Evolutionary conservation across 2,113 vertebrate genomes (phyloP).

Genomic region (Crocuta crocuta): DNA sequence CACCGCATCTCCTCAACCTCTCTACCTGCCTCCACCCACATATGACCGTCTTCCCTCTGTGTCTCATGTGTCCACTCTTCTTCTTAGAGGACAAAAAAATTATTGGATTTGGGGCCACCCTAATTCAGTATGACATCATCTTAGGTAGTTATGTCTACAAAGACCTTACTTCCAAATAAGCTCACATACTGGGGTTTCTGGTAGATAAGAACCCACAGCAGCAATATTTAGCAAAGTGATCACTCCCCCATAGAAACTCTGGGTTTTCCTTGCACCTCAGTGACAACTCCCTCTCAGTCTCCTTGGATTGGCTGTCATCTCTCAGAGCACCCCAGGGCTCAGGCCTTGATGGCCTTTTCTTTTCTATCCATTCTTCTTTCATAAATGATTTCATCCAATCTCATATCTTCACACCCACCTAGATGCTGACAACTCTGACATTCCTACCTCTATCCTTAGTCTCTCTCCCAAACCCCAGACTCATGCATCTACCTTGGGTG

Average conservation of each 20-base stretch:
- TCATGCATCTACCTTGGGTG: not conserved
- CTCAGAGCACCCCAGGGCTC: not conserved
- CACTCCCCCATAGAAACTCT: not conserved
- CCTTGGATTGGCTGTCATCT: not conserved
- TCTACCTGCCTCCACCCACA: not conserved
- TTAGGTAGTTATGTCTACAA: not conserved
- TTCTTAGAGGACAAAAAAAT: not conserved
- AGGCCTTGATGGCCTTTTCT: not conserved
- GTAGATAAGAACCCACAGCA: not conserved
- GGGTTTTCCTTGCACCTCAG: not conserved
- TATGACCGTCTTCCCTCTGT: not conserved
- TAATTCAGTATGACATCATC: not conserved
- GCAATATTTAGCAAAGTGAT: not conserved
- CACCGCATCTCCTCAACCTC: not conserved
- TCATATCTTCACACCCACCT: not conserved
- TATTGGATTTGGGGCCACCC: not conserved
- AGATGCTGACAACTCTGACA: not conserved
- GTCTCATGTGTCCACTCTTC: not conserved
- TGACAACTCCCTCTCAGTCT: not conserved
- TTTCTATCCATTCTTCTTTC: not conserved
- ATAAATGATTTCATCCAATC: not conserved
- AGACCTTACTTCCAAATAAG: not conserved
- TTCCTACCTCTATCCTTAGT: not conserved
- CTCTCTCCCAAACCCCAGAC: not conserved
- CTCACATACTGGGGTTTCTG: not conserved